Base-by-base conservation (phyloP, 2,797 vertebrate species). In the Scarus forsteni region DNA sequence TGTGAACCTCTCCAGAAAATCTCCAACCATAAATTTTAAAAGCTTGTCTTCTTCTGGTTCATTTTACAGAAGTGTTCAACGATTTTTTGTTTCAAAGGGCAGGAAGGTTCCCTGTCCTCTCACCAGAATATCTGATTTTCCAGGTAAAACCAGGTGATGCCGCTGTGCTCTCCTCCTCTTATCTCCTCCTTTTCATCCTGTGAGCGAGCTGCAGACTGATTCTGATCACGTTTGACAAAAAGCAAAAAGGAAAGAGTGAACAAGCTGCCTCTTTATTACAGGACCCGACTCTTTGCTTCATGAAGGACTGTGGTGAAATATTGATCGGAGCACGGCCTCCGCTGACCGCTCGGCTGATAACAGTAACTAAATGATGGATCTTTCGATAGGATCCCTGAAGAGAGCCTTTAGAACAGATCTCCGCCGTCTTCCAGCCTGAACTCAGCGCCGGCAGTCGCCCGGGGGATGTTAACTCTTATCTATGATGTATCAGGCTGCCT, bases 391-490 rank as follows among this genome's bases (percentile, higher is more conserved):
- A 48, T 65, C 77, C 70, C 60, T 6, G 52, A 74, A 60, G 59
- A 73, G 46, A 0, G 14, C 35, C n/a, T 77, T 66, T 67, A 66
- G 66, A 87, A 77, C 65, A 49, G 35, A 83, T 76, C 66, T 73
- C 60, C 66, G 71, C 72, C 16, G 66, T 73, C 75, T 66, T 53
- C 38, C 50, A 58, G 72, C 42, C 52, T 60, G 66, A 79, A 51
- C 51, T 39, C 70, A 77, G 60, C 16, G 43, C 56, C 11, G 6
- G 51, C 55, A 27, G 48, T 40, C 1, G 75, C 73, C 79, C 66
- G 8, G 4, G 34, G 72, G 75, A 80, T 66, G 75, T 70, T 71
- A 68, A 40, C 66, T 60, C 79, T 83, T 77, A 88, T 88, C 77
- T 75, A 48, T 38, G 58, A 83, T 77, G 63, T 65, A 80, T 83